Base-by-base conservation (phyloP, 2,113 vertebrate genomes). In the Pseudolaguvia tuberculata region DNA sequence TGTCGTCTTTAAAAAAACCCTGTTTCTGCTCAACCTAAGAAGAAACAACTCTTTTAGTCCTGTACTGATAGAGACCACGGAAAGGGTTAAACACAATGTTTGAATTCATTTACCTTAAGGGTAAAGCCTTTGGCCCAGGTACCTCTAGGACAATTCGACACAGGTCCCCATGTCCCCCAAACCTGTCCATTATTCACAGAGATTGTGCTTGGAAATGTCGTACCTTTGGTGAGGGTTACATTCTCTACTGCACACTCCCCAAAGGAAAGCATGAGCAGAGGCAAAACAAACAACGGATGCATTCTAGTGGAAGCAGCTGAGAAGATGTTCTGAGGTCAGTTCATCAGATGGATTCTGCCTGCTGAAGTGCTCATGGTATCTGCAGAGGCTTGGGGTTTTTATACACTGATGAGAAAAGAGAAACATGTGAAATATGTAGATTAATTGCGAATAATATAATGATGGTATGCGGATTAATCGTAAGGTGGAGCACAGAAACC, bases 121-220 rank as follows among this genome's bases (percentile, higher is more conserved):
- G 23, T 56, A 45, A 75, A 75, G 31, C 72, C 72, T n/a, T 35
- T 75, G 27, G 72, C 72, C 21, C 55, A 75, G 51, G 72, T 75
- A 11, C 72, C 72, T 0, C 7, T 0, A 29, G 72, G 72, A 67
- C 72, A 75, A 35, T 10, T 55, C 21, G n/a, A n/a, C 13, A 2
- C 0, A 14, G 14, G 5, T 51, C 50, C 50, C 67, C 67, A 70
- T n/a, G 18, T 1, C 4, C 67, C 67, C 67, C 67, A 70, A 2
- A 7, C 4, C 67, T 53, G 58, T 39, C 72, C 72, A 20, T 73
- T 73, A 3, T 0, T 8, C 59, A 73, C 59, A 13, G 4, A 18
- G 31, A 73, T 73, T 2, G 1, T 17, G 17, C n/a, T n/a, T 11
- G 31, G 57, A 35, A 4, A 18, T 29, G 1, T 0, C 0, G 2